Evolutionary conservation across 1,140 invertebrate genomes (phyloP).

Genomic region (Pachypeltis micranthus): DNA sequence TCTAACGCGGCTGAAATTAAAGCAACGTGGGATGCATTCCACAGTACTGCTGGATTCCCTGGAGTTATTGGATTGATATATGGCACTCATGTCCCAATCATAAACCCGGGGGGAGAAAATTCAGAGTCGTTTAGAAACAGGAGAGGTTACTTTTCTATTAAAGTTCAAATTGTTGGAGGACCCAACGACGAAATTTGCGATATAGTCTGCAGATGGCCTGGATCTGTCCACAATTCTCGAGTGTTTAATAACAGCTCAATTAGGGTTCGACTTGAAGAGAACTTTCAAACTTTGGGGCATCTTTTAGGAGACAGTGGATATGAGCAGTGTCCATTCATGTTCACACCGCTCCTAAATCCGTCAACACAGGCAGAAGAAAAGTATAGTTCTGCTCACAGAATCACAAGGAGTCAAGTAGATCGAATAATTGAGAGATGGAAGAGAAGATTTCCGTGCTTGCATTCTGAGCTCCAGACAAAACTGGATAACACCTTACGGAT

Average conservation of each 20-base stretch:
- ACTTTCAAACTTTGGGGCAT: not conserved
- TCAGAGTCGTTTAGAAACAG: no score
- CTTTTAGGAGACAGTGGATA: not conserved
- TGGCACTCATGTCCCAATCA: not conserved
- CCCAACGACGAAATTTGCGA: conserved; percentile 28
- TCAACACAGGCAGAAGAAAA: not conserved
- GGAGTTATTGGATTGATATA: no score
- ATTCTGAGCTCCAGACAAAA: not conserved
- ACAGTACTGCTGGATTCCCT: not conserved
- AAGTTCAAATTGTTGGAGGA: conserved; percentile 31
- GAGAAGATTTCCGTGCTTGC: not conserved
- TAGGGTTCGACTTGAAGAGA: not conserved
- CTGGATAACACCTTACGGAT: not conserved
- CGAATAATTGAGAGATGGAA: not conserved
- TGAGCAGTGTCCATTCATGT: not conserved
- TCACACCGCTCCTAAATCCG: not conserved
- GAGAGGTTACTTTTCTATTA: conserved; percentile 24
- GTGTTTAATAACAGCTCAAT: conserved; percentile 26
- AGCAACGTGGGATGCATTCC: not conserved
- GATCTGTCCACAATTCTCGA: conserved; percentile 29
- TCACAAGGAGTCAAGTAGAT: not conserved
- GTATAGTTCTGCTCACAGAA: not conserved
- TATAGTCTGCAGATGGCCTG: conserved; percentile 32
- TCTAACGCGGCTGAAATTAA: not conserved
- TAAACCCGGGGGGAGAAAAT: not conserved